Evolutionary conservation across 2,888 invertebrate species (phyloP).

Genomic region (Papilio elwesi): DNA sequence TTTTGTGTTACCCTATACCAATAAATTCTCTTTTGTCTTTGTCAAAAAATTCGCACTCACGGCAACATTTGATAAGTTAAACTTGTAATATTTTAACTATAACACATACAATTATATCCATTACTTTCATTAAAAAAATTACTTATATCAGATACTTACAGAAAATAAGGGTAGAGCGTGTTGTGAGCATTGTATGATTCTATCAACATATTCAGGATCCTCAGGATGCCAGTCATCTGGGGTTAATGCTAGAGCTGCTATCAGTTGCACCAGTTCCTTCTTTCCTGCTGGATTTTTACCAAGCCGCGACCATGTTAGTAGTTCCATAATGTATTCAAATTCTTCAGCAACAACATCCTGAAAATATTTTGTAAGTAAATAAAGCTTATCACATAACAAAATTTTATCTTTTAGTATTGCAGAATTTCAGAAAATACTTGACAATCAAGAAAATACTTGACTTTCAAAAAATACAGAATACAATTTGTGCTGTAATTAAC

Average conservation of each 20-base stretch:
- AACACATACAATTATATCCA: no score
- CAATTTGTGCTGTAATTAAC: no score
- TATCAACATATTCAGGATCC: constrained; percentile 89
- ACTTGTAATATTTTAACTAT: no score
- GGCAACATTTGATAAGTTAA: no score
- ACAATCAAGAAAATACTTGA: no score
- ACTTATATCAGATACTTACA: constrained; percentile 82
- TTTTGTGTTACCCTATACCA: no score
- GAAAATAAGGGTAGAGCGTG: constrained; percentile 95
- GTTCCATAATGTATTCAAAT: constrained; percentile 94
- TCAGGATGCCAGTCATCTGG: constrained; percentile 89
- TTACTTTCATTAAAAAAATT: neutral
- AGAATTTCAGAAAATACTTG: no score
- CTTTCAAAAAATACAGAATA: no score
- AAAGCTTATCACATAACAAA: neutral
- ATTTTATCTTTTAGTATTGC: no score
- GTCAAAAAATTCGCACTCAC: no score
- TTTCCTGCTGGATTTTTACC: constrained; percentile 93
- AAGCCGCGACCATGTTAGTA: constrained; percentile 91
- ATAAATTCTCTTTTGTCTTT: no score
- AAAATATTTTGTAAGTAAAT: constrained; percentile 25
- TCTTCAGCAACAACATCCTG: constrained; percentile 96
- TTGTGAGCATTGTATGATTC: constrained; percentile 93
- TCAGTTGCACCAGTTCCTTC: constrained; percentile 93
- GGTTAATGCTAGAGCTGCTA: constrained; percentile 90